Conservation (phyloP, 2,113 vertebrate species). For the Mohoua ochrocephala region DNA sequence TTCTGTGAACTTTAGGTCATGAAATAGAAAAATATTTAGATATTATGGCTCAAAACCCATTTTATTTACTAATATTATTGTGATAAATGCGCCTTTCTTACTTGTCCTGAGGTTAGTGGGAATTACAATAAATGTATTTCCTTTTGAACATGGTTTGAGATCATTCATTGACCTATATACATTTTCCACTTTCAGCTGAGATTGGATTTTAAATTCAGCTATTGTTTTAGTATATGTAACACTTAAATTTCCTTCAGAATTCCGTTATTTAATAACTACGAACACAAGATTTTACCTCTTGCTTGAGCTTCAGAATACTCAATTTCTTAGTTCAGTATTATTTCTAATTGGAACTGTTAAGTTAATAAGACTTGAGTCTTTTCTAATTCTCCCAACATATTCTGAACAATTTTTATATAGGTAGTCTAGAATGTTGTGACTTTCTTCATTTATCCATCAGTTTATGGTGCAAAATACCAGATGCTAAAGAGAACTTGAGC, state of each 20-base stretch:
- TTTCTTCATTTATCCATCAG: not conserved
- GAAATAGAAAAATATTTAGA: not conserved
- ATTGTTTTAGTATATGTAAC: not conserved
- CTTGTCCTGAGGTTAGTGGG: accelerated
- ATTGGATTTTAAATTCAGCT: not conserved
- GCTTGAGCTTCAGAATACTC: not conserved
- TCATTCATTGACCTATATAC: not conserved
- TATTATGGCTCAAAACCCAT: not conserved
- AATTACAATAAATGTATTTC: not conserved
- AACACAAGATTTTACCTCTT: not conserved
- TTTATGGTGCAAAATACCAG: not conserved
- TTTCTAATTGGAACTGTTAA: not conserved
- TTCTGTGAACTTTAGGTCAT: not conserved
- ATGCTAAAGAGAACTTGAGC: not conserved
- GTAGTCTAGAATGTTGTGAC: not conserved
- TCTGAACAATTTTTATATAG: not conserved
- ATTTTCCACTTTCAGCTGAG: not conserved
- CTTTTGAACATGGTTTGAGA: not conserved
- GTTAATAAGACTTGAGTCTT: not conserved
- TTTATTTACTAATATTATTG: not conserved
- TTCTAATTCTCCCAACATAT: not conserved
- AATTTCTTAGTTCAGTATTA: not conserved
- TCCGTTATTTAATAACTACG: not conserved
- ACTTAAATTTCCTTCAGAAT: not conserved
- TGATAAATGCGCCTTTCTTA: not conserved